These are phyloP conservation scores for Brachylomia viminalis DNA, from an alignment of 2,888 invertebrate genomes.

Conservation along the genomic window DNA sequence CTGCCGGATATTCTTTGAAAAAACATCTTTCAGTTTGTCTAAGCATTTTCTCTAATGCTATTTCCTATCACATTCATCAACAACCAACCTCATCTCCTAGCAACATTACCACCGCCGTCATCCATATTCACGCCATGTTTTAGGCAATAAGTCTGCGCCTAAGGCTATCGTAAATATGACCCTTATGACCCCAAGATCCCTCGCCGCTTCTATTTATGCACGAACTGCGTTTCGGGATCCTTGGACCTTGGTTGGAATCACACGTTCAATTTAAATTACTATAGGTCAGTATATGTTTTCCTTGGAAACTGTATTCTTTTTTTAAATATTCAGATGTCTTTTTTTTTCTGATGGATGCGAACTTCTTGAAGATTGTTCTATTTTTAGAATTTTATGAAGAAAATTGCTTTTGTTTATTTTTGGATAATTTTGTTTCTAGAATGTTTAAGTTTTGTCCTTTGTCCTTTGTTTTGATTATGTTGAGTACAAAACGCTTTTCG, in stretches of 20 bases:
- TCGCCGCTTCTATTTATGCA: constrained; percentile 57
- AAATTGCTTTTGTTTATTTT: neutral
- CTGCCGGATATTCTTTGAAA: neutral
- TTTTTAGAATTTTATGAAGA: neutral
- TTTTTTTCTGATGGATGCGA: neutral
- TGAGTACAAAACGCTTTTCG: neutral
- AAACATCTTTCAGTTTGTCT: neutral
- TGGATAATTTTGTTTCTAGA: neutral
- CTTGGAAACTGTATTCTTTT: constrained; percentile 4
- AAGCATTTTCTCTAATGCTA: neutral
- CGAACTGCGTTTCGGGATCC: constrained; percentile 40
- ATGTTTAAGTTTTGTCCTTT: neutral
- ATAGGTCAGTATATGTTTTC: constrained; percentile 51
- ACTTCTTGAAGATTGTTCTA: neutral
- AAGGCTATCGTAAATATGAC: constrained; percentile 52
- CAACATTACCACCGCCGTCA: constrained; percentile 20
- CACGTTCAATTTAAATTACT: constrained; percentile 63
- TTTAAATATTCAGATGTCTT: constrained; percentile 19
- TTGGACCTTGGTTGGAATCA: constrained; percentile 37
- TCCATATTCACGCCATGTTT: constrained; percentile 57
- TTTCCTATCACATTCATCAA: constrained; percentile 11
- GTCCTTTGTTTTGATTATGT: neutral
- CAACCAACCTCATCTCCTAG: constrained; percentile 17
- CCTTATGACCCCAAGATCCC: constrained; percentile 25
- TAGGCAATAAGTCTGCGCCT: constrained; percentile 44